Evolutionary conservation across 23 tunicate species (phyloP), one percentile per base, ranked within the genome.

Genomic region (Botrylloides violaceus): DNA sequence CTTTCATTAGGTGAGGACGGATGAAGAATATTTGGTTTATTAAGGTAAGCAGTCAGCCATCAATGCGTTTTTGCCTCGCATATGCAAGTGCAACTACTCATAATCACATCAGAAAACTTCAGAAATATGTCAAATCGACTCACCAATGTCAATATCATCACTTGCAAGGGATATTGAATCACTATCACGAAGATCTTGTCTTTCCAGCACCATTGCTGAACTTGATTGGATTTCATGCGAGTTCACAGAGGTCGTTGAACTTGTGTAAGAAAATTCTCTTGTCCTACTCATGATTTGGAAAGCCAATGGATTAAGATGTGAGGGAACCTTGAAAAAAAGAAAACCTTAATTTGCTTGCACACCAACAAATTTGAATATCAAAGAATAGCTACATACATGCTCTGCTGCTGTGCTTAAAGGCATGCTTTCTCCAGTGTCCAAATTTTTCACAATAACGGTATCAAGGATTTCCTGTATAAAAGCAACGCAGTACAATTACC

Each of bases 351-450:
- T 43, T 15, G 53, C 53, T 7, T 9, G 9, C 53, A 15, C 9
- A 43, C 53, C 53, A 43, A 7, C 9, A 43, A 43, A 9, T 15
- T 9, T 43, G 53, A 43, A 70, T 39, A 48, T 36, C 31, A 58
- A 5, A 22, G 29, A 20, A 66, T 20, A 5, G 27, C 6, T 9
- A 29, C 62, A 35, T 81, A 90, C 97, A 81, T 90, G 89, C 58
- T 90, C 97, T 5, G 97, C 97, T 33, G 97, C 97, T 21, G 77
- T 78, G 79, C 97, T 90, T 2, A 90, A 73, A 58, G 97, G 97
- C 97, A 90, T 90, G 4, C 87, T 83, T 70, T 90, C 92, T 19
- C 97, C 97, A 19, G 97, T 90, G 43, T 90, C 97, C 62, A 90
- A 68, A 61, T 90, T 90, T 66, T 81, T 71, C 0, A 90, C 97